Conservation (phyloP, 2,888 invertebrate genomes). For the Campoletis raptor region DNA sequence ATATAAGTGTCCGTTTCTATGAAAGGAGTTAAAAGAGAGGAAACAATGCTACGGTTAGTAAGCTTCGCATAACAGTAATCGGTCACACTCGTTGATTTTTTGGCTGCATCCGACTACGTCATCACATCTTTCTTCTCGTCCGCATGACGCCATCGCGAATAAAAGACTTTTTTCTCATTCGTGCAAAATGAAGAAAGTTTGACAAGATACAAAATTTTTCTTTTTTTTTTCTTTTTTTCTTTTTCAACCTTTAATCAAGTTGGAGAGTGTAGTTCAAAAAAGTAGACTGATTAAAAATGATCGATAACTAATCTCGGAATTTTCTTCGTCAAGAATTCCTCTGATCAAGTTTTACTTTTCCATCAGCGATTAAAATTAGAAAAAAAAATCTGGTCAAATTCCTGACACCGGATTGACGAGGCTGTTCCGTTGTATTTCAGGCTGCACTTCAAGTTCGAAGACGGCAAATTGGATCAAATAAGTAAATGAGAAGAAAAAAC, state of each 20-base stretch:
- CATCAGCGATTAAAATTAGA: neutral
- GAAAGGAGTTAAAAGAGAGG: conserved; percentile 65
- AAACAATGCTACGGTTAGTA: conserved; percentile 77
- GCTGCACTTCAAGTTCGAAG: neutral
- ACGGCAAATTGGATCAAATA: conserved; percentile 5
- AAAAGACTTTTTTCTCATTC: neutral
- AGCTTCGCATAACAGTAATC: conserved; percentile 82
- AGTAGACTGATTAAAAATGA: neutral
- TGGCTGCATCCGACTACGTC: conserved; percentile 73
- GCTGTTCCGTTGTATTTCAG: conserved; percentile 11
- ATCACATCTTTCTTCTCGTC: conserved; percentile 56
- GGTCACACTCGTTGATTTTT: conserved; percentile 83
- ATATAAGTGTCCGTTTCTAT: conserved; percentile 48
- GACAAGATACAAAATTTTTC: neutral
- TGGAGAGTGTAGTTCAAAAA: neutral
- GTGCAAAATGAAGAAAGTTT: neutral
- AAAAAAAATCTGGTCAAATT: conserved; percentile 9
- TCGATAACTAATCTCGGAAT: neutral
- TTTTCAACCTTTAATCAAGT: neutral
- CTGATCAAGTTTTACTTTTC: neutral
- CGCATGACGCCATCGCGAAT: conserved; percentile 1
- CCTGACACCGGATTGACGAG: conserved; percentile 4
- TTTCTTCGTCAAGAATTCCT: neutral
- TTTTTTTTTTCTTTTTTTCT: neutral
- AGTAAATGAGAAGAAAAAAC: neutral